phyloP scores from a whole-genome alignment of 2,797 vertebrate genomes.

The Vireo griseus region DNA sequence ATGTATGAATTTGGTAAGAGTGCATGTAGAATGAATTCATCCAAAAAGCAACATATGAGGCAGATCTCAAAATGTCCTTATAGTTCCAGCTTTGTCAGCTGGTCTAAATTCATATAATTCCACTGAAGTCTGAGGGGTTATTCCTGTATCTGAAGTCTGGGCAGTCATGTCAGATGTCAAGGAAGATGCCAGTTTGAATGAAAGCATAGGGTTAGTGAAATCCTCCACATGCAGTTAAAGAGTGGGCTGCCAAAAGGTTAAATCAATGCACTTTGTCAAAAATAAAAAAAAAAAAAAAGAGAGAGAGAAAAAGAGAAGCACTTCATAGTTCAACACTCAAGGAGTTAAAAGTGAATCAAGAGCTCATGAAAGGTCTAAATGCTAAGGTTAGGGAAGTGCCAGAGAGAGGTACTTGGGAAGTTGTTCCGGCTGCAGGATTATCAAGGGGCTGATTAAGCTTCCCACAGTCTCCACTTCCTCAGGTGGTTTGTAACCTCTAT shows the following conservation, averaged over 20 bases:
- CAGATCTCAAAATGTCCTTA: neutral
- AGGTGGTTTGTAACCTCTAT: conserved; percentile 29
- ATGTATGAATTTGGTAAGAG: neutral
- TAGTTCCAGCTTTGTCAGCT: neutral
- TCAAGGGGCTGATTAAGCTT: conserved; percentile 48
- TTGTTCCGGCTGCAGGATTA: neutral
- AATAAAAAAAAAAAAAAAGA: neutral
- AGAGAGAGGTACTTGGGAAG: neutral
- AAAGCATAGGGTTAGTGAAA: neutral
- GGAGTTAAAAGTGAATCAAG: conserved; percentile 25
- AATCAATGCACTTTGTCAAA: neutral
- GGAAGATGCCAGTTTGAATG: neutral
- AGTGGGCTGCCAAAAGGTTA: neutral
- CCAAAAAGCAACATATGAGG: neutral
- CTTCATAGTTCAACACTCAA: neutral
- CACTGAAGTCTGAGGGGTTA: neutral
- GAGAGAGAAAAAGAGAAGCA: neutral
- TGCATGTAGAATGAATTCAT: neutral
- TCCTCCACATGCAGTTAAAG: neutral
- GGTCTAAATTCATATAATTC: neutral
- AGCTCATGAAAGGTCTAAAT: neutral
- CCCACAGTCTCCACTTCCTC: neutral
- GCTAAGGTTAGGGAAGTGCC: neutral
- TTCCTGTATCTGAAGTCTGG: neutral
- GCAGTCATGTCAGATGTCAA: conserved; percentile 13